Percentiles rank a stretch among this genome's conserved stretches.
Conservation (phyloP, 2,888 invertebrate species). For the Agrochola lota region DNA sequence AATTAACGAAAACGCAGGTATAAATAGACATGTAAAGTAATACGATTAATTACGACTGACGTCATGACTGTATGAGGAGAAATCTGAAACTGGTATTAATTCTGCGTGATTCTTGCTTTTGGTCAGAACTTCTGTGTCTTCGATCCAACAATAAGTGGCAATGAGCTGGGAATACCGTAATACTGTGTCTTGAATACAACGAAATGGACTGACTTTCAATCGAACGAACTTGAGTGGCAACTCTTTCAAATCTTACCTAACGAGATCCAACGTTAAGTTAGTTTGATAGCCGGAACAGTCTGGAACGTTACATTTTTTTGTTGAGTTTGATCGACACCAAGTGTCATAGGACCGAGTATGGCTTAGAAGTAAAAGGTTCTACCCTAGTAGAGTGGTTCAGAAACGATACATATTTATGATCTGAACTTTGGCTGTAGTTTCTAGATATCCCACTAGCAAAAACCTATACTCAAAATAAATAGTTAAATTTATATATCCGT, state of each 20-base stretch:
- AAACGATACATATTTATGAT: background rate
- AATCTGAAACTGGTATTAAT: conserved; percentile 32
- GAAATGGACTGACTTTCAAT: background rate
- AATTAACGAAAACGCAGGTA: conserved; percentile 54
- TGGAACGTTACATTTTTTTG: background rate
- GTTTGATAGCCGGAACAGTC: background rate
- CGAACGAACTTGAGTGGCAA: background rate
- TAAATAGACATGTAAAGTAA: conserved; percentile 35
- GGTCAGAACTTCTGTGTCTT: conserved; percentile 7
- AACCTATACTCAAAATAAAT: background rate
- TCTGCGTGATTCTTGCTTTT: conserved; percentile 31
- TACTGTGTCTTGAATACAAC: background rate
- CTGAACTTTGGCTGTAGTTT: background rate
- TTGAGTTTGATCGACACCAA: background rate
- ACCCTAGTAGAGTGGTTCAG: too few relatives aligned
- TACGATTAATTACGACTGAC: conserved; percentile 26
- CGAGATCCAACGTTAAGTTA: background rate
- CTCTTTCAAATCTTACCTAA: background rate
- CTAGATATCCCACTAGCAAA: background rate
- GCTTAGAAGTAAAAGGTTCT: background rate
- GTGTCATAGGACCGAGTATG: too few relatives aligned
- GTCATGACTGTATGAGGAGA: conserved; percentile 42
- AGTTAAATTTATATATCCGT: too few relatives aligned
- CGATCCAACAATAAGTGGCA: background rate
- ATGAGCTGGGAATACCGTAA: background rate